phyloP scores from a whole-genome alignment of 2,888 invertebrate genomes.

The Eristalis arbustorum region DNA sequence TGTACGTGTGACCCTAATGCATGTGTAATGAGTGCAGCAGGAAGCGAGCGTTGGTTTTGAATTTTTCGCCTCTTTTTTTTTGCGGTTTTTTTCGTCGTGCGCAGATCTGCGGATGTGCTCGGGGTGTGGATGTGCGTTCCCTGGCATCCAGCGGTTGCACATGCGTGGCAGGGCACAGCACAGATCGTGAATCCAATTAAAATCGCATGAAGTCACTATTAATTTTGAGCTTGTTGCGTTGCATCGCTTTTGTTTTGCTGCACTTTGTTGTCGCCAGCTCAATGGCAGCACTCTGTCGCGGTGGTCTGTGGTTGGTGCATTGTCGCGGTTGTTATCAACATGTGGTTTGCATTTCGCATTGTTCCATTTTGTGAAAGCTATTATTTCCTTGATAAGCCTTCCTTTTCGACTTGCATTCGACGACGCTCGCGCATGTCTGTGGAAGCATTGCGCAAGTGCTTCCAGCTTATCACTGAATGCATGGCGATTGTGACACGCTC shows the following conservation, averaged over 20 bases:
- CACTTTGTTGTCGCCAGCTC: neutral
- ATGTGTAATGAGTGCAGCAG: constrained; percentile 1
- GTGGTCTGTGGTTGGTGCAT: constrained; percentile 2
- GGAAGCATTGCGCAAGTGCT: constrained; percentile 6
- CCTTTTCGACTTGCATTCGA: constrained; percentile 9
- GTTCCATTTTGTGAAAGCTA: constrained; percentile 5
- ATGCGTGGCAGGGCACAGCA: constrained; percentile 27
- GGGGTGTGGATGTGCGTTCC: neutral
- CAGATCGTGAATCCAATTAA: neutral
- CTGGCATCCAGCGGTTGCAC: constrained; percentile 16
- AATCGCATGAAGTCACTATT: neutral
- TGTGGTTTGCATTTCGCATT: neutral
- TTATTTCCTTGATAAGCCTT: constrained; percentile 39
- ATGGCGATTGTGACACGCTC: neutral
- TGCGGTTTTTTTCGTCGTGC: constrained; percentile 7
- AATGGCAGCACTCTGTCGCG: neutral
- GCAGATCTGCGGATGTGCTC: constrained; percentile 24
- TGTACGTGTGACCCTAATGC: neutral
- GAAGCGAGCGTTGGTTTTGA: neutral
- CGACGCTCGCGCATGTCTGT: neutral
- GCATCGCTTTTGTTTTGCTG: neutral
- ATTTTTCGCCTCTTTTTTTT: neutral
- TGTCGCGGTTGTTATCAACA: constrained; percentile 29
- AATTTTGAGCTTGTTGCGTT: constrained; percentile 5
- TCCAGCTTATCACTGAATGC: neutral